phyloP scores from a whole-genome alignment of 2,888 invertebrate species.

The Cristatella mucedo region DNA sequence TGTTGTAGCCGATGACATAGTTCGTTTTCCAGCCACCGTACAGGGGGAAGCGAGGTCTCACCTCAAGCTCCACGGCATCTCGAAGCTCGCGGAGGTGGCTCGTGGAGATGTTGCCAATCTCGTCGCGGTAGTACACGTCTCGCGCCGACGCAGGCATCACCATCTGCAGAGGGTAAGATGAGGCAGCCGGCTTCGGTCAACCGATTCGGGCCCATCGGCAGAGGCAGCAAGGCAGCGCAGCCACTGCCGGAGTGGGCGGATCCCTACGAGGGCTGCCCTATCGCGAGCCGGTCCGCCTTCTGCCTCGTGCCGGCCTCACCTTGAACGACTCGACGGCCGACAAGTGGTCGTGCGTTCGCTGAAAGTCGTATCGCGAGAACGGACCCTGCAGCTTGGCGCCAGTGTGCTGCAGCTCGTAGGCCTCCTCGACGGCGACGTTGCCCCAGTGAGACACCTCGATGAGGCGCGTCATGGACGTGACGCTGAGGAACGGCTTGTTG shows the following conservation, averaged over 20 bases:
- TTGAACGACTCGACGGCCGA: conserved; percentile 81
- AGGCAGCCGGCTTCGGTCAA: too few species aligned
- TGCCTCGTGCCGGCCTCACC: conserved; percentile 36
- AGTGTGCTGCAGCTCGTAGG: conserved; percentile 72
- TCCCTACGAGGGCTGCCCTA: conserved; percentile 2
- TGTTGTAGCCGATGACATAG: conserved; percentile 87
- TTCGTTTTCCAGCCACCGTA: conserved; percentile 98
- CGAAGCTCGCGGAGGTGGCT: conserved; percentile 72
- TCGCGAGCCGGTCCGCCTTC: background rate
- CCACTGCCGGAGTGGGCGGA: background rate
- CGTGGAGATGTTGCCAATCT: conserved; percentile 94
- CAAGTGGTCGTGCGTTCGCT: conserved; percentile 70
- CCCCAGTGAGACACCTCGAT: conserved; percentile 99
- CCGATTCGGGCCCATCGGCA: too few species aligned
- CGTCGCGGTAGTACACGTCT: conserved; percentile 92
- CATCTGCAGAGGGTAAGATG: conserved; percentile 39
- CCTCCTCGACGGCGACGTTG: conserved; percentile 90
- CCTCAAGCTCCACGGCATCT: conserved; percentile 81
- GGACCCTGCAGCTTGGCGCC: conserved; percentile 83
- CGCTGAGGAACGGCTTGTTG: conserved; percentile 86
- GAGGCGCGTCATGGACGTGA: conserved; percentile 62
- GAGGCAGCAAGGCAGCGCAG: background rate
- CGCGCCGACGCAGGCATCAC: conserved; percentile 63
- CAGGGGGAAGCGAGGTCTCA: conserved; percentile 88
- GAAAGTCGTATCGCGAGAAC: conserved; percentile 92